A percentile compares a stretch with the other conserved stretches of the same genome.
These are phyloP conservation scores for Petaurus breviceps DNA, from an alignment of 2,113 vertebrate genomes.

Conservation along the genomic window DNA sequence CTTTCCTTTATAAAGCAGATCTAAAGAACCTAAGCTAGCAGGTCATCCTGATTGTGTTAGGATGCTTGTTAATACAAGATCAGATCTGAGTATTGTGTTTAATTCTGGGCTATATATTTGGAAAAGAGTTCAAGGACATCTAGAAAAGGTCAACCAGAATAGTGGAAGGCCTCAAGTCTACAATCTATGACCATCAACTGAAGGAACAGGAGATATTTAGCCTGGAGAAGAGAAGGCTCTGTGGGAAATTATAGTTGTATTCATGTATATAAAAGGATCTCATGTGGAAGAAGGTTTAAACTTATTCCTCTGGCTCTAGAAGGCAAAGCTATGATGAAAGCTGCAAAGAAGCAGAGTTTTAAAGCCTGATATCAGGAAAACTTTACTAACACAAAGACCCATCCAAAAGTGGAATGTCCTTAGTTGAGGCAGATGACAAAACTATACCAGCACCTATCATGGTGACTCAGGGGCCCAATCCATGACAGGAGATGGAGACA, in stretches of 20 bases:
- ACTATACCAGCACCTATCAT: background rate
- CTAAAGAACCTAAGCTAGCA: no score
- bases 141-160: background rate
- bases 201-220: background rate
- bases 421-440: background rate
- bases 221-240: background rate
- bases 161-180: background rate
- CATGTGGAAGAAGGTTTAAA: background rate
- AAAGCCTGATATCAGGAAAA: background rate
- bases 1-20: no score
- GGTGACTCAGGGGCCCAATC: background rate
- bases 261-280: background rate
- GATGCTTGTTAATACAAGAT: background rate
- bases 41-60: no score
- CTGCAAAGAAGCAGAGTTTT: background rate
- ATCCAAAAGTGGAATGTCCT: background rate
- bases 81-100: background rate
- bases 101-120: background rate
- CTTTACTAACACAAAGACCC: background rate
- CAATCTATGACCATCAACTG: background rate
- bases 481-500: background rate
- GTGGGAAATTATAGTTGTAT: background rate
- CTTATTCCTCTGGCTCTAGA: background rate
- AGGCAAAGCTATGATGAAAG: background rate
- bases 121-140: background rate